These are phyloP conservation scores for Thomomys bottae DNA, from an alignment of 2,113 vertebrate species.

Conservation along the genomic window DNA sequence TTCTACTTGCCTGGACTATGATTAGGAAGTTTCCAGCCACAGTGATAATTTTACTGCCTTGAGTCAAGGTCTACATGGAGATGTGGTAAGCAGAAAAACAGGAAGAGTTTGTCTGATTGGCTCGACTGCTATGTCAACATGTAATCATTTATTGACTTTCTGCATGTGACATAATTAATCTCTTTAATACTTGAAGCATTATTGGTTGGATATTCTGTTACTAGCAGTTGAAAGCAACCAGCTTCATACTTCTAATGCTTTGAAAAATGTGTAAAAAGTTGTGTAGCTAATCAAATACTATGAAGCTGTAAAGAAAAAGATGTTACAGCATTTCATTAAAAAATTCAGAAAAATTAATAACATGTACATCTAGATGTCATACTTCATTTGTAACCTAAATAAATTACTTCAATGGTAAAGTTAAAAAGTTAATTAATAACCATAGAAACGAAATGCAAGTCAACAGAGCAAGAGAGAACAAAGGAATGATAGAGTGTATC, in stretches of 20 bases:
- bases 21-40: neutral
- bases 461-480: neutral
- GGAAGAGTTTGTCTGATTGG: neutral
- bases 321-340: neutral
- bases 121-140: neutral
- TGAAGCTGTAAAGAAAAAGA: neutral
- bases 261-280: neutral
- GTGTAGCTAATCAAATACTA: neutral
- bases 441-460: constrained; percentile 17
- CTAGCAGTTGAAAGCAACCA: neutral
- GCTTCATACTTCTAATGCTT: constrained; percentile 3
- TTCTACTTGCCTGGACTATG: neutral
- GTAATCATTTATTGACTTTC: neutral
- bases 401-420: neutral
- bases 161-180: neutral
- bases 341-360: constrained; percentile 28
- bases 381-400: neutral
- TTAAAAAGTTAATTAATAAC: neutral
- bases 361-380: neutral
- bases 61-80: neutral
- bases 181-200: neutral
- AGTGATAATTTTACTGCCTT: neutral
- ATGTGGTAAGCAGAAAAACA: neutral
- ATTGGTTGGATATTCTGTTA: neutral
- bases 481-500: neutral